These are phyloP conservation scores for Cyclopterus lumpus DNA, from an alignment of 2,797 vertebrate species.

Conservation along the genomic window DNA sequence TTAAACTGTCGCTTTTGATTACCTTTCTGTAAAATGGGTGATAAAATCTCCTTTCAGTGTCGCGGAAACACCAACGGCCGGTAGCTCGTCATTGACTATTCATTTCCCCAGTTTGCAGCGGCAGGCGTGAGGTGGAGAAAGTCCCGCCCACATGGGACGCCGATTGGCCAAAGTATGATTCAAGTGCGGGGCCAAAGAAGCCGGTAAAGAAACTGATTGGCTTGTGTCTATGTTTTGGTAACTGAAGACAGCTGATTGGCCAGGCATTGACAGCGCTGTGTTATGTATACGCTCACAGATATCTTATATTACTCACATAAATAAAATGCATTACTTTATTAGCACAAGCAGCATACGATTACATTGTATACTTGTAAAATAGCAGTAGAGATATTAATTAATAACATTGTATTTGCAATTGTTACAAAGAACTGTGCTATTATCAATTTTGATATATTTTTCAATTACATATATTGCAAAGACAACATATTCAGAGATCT, in stretches of 20 bases:
- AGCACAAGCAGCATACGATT: constrained; percentile 7
- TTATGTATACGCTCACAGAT: background rate
- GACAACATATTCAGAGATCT: background rate
- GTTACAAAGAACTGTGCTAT: background rate
- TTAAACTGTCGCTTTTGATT: constrained; percentile 20
- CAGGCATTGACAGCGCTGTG: background rate
- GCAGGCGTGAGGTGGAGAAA: constrained; percentile 4
- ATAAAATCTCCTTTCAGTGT: constrained; percentile 18
- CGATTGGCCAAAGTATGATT: constrained; percentile 39
- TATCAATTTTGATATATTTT: background rate
- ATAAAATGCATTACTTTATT: constrained; percentile 44
- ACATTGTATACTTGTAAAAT: background rate
- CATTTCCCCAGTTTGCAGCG: constrained; percentile 23
- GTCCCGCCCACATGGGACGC: constrained; percentile 27
- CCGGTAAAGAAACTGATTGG: constrained; percentile 69
- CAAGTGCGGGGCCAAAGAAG: background rate
- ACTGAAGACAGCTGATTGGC: constrained; percentile 41
- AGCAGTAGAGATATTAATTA: background rate
- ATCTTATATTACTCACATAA: background rate
- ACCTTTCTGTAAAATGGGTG: constrained; percentile 37
- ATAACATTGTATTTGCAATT: background rate
- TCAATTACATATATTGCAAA: constrained; percentile 4
- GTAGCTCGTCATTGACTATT: constrained; percentile 57
- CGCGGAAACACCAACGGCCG: background rate
- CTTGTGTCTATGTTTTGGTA: constrained; percentile 44